Conservation (phyloP, 2,113 vertebrate species). For the Etheostoma spectabile region DNA sequence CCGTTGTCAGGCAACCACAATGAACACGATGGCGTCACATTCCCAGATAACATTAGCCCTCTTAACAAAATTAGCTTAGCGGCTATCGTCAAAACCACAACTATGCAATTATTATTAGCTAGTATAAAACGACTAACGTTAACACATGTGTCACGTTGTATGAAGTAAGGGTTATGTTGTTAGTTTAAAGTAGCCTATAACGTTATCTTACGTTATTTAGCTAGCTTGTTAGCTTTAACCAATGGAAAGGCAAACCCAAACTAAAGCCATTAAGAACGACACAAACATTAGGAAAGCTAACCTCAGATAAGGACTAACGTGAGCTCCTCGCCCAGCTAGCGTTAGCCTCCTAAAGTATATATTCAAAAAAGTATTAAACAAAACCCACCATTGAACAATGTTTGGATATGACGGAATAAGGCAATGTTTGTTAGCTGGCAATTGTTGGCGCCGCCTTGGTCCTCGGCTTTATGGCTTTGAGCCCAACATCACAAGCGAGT, state of each 20-base stretch:
- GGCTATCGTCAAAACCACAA: neutral
- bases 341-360: fast-evolving
- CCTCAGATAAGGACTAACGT: neutral
- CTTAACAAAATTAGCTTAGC: conserved; percentile 5
- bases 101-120: no score
- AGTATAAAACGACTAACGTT: neutral
- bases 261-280: neutral
- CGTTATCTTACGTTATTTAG: neutral
- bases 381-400: conserved; percentile 15
- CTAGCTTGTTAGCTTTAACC: conserved; percentile 30
- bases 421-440: neutral
- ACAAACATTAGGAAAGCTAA: conserved; percentile 6
- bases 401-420: neutral
- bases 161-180: fast-evolving
- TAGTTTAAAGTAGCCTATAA: neutral
- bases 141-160: no score
- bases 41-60: neutral
- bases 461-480: neutral
- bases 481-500: neutral
- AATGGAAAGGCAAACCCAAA: neutral
- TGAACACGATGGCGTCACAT: conserved; percentile 30
- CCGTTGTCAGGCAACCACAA: conserved; percentile 70
- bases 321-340: neutral
- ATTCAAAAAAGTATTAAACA: neutral
- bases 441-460: conserved; percentile 17